phyloP scores from a whole-genome alignment of 2,113 vertebrate genomes.

The Aegithalos caudatus region DNA sequence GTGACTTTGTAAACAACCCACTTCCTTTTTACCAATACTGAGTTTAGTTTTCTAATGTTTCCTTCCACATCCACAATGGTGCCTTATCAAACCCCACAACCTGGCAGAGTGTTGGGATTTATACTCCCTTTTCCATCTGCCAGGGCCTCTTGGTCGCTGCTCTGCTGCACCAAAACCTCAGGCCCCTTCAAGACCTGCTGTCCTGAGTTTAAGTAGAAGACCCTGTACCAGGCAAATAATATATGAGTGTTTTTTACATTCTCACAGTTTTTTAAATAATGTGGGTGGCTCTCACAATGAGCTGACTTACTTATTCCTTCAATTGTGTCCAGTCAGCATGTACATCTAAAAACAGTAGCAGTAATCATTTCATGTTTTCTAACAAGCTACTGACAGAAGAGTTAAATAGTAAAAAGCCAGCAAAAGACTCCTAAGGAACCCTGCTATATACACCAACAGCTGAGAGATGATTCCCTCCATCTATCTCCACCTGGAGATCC shows the following conservation, averaged over 20 bases:
- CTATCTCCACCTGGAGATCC: neutral
- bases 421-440: neutral
- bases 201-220: neutral
- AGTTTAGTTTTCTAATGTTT: neutral
- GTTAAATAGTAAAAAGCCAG: neutral
- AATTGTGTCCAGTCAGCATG: neutral
- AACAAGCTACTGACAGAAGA: neutral
- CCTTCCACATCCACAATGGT: neutral
- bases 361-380: neutral
- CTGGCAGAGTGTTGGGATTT: neutral
- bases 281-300: neutral
- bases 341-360: neutral
- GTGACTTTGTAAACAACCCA: constrained; percentile 14
- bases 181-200: neutral
- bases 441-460: neutral
- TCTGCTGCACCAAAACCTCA: neutral
- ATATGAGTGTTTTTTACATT: fast-evolving
- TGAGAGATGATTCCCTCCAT: neutral
- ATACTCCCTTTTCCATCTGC: neutral
- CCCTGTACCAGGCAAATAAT: neutral
- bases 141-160: fast-evolving
- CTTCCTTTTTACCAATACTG: neutral
- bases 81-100: neutral
- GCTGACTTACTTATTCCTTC: neutral
- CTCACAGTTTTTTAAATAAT: neutral